Percentiles rank a stretch among this genome's conserved stretches.
These are phyloP conservation scores for Typhlichthys subterraneus DNA, from an alignment of 2,797 vertebrate species.

Conservation along the genomic window DNA sequence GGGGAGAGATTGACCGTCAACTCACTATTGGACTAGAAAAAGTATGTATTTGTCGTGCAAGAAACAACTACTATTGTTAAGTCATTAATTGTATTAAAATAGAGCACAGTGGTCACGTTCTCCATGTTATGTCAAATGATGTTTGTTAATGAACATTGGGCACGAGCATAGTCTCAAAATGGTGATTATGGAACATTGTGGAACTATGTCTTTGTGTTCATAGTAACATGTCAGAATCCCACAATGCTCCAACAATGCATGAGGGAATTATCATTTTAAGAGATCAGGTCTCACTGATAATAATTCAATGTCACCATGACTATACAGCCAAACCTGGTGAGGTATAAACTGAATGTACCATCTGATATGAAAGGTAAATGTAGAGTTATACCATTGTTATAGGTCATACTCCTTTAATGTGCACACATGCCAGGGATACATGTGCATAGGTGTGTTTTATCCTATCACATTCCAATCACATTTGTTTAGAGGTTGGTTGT, in stretches of 20 bases:
- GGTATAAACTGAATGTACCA: no score
- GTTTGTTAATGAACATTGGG: not conserved
- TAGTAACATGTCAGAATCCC: constrained; percentile 36
- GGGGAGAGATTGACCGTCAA: constrained; percentile 8
- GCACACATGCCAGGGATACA: no score
- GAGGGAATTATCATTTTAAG: constrained; percentile 2
- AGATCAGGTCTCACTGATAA: not conserved
- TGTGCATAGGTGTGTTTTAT: no score
- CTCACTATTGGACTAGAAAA: not conserved
- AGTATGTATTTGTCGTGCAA: no score
- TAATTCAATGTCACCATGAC: constrained; percentile 39
- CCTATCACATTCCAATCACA: no score
- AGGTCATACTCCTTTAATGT: no score
- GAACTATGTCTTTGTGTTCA: not conserved
- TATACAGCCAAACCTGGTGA: not conserved
- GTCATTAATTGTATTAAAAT: not conserved
- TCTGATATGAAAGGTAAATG: no score
- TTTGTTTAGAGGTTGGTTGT: no score
- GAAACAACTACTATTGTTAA: not conserved
- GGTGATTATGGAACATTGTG: no score
- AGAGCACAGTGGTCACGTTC: not conserved
- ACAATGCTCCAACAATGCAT: constrained; percentile 6
- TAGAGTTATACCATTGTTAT: no score
- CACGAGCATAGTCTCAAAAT: no score
- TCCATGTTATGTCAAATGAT: not conserved